Evolutionary conservation across 2,797 vertebrate genomes (phyloP).

Genomic region (Hydrocynus forskahlii): DNA sequence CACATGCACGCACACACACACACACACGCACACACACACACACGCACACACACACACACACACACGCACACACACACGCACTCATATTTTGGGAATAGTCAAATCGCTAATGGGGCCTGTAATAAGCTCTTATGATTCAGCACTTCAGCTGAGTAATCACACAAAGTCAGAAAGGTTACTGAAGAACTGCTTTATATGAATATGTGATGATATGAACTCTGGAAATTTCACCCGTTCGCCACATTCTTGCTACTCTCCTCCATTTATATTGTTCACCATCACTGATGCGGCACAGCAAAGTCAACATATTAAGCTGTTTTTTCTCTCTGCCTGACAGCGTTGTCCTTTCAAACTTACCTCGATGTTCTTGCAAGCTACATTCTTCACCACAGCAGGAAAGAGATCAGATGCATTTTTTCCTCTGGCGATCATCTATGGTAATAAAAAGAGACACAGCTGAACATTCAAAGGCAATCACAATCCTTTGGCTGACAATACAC

Average conservation of each 20-base stretch:
- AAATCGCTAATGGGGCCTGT: background rate
- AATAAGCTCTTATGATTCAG: constrained; percentile 20
- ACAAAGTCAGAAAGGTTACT: constrained; percentile 21
- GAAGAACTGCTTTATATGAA: constrained; percentile 1
- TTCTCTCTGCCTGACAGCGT: background rate
- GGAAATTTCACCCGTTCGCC: background rate
- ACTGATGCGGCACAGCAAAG: background rate
- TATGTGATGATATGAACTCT: background rate
- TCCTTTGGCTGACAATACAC: background rate
- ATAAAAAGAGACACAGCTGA: constrained; percentile 12
- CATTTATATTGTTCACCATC: background rate
- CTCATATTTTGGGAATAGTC: background rate
- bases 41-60: constrained; percentile 19
- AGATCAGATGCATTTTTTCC: constrained; percentile 97
- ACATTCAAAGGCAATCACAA: background rate
- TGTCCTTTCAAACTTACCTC: constrained; percentile 81
- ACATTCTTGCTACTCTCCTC: background rate
- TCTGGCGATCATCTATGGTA: constrained; percentile 91
- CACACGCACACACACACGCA: constrained; percentile 12
- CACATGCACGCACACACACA: constrained; percentile 21
- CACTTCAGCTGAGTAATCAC: constrained; percentile 15
- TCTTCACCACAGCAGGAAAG: constrained; percentile 97
- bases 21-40: constrained; percentile 6
- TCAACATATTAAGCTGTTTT: background rate
- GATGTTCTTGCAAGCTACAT: constrained; percentile 97